These are phyloP conservation scores for Tachysurus fulvidraco DNA, from an alignment of 2,113 vertebrate genomes.

Conservation along the genomic window DNA sequence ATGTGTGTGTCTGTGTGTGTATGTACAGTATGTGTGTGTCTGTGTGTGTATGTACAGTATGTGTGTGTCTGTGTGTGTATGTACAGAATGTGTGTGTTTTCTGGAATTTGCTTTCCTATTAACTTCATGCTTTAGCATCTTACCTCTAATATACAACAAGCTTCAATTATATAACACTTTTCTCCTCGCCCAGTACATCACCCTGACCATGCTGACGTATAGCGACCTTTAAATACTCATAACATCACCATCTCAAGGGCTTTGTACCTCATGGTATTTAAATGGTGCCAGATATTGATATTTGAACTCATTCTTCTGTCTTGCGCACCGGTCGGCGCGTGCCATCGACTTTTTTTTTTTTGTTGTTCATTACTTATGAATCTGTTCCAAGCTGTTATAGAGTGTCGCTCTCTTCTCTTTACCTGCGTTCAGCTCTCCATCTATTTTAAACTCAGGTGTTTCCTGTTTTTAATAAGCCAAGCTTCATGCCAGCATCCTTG, in stretches of 20 bases:
- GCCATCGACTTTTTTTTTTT: background rate
- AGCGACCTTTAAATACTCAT: slow-evolving; percentile 28
- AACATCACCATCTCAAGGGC: slow-evolving; percentile 7
- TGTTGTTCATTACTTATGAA: background rate
- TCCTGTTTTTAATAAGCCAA: slow-evolving; percentile 43
- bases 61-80: background rate
- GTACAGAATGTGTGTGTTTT: background rate
- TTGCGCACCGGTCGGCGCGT: background rate
- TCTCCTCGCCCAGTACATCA: slow-evolving; percentile 15
- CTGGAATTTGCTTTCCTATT: background rate
- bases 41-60: too few species aligned
- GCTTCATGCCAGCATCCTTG: slow-evolving; percentile 28
- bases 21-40: too few species aligned
- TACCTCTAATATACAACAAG: background rate
- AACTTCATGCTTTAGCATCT: background rate
- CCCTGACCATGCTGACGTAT: slow-evolving; percentile 12
- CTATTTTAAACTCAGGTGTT: slow-evolving; percentile 3
- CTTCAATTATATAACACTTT: background rate
- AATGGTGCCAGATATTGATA: slow-evolving; percentile 22
- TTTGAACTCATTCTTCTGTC: background rate
- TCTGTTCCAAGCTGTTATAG: background rate
- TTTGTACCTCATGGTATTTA: slow-evolving; percentile 33
- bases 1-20: too few species aligned
- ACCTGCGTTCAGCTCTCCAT: background rate
- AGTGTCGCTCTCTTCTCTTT: background rate